Percentiles rank a stretch among this genome's conserved stretches.
These are phyloP conservation scores for Tringa solitaria DNA, from an alignment of 2,113 vertebrate species.

Conservation along the genomic window DNA sequence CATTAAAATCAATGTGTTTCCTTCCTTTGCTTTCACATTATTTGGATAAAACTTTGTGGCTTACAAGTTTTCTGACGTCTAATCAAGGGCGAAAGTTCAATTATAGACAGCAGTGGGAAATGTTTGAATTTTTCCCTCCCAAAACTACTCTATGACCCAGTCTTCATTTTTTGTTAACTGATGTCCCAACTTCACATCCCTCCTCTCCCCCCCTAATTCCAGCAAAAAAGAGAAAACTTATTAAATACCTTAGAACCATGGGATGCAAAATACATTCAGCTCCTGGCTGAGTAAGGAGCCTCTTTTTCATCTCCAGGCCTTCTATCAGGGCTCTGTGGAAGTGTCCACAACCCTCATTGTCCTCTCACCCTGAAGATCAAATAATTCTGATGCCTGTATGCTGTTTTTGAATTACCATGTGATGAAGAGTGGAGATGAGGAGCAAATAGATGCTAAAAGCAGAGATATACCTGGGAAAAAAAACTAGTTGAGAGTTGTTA, in stretches of 20 bases:
- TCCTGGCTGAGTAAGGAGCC: background rate
- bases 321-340: background rate
- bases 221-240: background rate
- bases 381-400: background rate
- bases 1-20: background rate
- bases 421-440: background rate
- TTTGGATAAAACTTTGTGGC: background rate
- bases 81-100: background rate
- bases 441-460: background rate
- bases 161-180: background rate
- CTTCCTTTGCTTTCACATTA: background rate
- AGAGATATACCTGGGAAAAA: background rate
- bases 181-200: background rate
- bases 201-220: background rate
- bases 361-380: background rate
- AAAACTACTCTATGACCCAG: background rate
- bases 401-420: background rate
- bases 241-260: background rate
- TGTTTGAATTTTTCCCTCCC: background rate
- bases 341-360: background rate
- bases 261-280: background rate
- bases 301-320: background rate
- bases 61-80: background rate
- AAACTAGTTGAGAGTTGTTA: background rate
- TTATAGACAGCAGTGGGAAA: background rate